Percentiles rank a stretch among this genome's conserved stretches.
phyloP scores from a whole-genome alignment of 2,888 invertebrate genomes.

The Calameuta filiformis region DNA sequence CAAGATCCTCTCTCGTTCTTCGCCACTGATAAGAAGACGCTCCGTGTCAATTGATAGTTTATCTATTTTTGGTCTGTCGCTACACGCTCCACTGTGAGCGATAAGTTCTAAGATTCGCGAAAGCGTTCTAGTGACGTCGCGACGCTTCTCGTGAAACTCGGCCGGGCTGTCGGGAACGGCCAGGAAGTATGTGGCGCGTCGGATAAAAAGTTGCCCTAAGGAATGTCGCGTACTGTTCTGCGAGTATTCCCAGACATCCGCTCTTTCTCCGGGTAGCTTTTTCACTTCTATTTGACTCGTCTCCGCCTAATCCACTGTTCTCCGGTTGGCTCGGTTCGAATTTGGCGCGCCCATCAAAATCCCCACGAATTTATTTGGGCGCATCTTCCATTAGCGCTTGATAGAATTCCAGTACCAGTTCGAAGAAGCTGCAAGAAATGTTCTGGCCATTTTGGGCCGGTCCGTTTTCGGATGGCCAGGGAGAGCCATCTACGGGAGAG shows the following conservation, averaged over 20 bases:
- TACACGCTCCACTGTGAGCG: not conserved
- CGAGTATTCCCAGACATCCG: conserved; percentile 18
- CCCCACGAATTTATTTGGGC: not conserved
- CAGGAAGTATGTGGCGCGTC: conserved; percentile 49
- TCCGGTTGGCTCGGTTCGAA: not conserved
- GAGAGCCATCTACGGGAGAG: not conserved
- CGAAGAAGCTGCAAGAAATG: not conserved
- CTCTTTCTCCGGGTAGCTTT: conserved; percentile 12
- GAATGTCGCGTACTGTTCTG: conserved; percentile 30
- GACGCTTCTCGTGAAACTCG: not conserved
- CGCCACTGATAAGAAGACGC: not conserved
- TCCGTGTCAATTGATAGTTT: not conserved
- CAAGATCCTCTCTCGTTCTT: not conserved
- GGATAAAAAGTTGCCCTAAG: conserved; percentile 43
- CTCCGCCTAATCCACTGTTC: not conserved
- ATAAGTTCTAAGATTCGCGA: not conserved
- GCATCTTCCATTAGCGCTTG: not conserved
- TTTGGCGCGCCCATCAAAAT: not conserved
- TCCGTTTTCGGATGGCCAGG: not conserved
- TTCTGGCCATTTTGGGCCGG: not conserved
- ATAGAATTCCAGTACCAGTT: not conserved
- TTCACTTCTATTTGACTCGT: conserved; percentile 9
- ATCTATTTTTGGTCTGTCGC: not conserved
- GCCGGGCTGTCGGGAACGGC: conserved; percentile 15
- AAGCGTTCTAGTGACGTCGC: not conserved